Evolutionary conservation across 2,888 invertebrate species (phyloP), one percentile per base, ranked within the genome.

Genomic region (Eulithis testata): DNA sequence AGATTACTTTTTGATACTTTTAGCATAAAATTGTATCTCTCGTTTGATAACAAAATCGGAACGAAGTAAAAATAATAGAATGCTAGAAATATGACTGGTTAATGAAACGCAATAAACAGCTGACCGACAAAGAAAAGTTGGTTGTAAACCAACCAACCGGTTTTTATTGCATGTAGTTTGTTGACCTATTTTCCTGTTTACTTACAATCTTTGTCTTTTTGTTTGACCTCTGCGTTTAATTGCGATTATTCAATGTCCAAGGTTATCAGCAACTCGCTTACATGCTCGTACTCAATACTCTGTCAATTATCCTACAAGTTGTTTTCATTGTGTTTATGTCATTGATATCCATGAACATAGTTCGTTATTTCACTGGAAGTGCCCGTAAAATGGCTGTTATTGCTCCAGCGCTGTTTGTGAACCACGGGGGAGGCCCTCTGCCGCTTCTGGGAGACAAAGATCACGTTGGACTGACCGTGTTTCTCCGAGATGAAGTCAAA

Each of bases 381-480:
- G 77, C 79, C 60, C 79, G 77, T 65, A 91, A 83, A 78, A 92
- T 91, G 90, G 82, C 80, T 74, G 70, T 84, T 4, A 45, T 91
- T n/a, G 92, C 91, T 54, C 93, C 93, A 53, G 89, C 92, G 11
- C 55, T 93, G 40, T 93, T 93, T 60, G 91, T 93, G 1, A 92
- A 92, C 70, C 93, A 93, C 63, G 93, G 92, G 11, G 93, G 92
- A 67, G 92, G 93, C 4, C 92, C 93, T 0, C 55, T 91, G 71
- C 93, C 92, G 4, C 80, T 93, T 5, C 76, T 92, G 51, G 90
- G 89, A 11, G 92, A 92, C 70, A 83, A 89, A 60, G 90, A 90
- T 2, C 89, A 90, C 61, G 81, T 76, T 45, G 91, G 76, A 52
- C 81, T 93, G 2, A 92, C 92, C 0, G 79, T 67, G 31, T 92